Conservation (phyloP, 2,797 vertebrate genomes). For the Macropus fuliginosus region DNA sequence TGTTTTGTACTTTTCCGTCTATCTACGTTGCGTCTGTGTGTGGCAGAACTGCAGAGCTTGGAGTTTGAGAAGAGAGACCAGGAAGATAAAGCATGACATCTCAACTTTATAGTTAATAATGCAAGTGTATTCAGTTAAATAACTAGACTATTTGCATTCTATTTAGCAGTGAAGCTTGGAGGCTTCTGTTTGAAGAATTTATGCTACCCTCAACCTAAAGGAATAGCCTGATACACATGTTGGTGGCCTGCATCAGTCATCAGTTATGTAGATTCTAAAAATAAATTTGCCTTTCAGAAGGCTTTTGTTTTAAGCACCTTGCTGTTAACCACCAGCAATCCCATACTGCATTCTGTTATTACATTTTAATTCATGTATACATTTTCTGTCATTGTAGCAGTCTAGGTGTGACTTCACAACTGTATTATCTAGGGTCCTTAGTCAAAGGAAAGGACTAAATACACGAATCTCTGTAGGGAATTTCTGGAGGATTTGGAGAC, state of each 20-base stretch:
- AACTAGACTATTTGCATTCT: conserved; percentile 7
- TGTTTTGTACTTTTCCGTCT: background rate
- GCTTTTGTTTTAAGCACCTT: background rate
- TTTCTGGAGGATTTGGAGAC: background rate
- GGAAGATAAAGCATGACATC: background rate
- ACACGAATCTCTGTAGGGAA: background rate
- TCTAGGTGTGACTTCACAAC: background rate
- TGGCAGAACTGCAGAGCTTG: conserved; percentile 4
- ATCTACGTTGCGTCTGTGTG: background rate
- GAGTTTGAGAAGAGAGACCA: conserved; percentile 5
- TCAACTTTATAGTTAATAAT: background rate
- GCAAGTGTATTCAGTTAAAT: background rate
- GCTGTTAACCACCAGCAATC: background rate
- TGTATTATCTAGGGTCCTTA: background rate
- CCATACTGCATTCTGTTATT: background rate
- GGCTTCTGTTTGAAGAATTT: background rate
- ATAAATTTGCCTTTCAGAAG: background rate
- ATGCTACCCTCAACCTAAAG: conserved; percentile 11
- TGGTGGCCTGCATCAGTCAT: background rate
- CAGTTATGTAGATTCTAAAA: background rate
- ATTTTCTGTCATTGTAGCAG: background rate
- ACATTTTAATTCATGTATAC: background rate
- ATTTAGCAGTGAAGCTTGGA: background rate
- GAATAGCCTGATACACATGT: background rate
- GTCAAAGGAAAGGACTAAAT: background rate